A percentile compares a stretch with the other conserved stretches of the same genome.
phyloP scores from a whole-genome alignment of 64 coral and sea anemone species.

The Montipora efflorescens region DNA sequence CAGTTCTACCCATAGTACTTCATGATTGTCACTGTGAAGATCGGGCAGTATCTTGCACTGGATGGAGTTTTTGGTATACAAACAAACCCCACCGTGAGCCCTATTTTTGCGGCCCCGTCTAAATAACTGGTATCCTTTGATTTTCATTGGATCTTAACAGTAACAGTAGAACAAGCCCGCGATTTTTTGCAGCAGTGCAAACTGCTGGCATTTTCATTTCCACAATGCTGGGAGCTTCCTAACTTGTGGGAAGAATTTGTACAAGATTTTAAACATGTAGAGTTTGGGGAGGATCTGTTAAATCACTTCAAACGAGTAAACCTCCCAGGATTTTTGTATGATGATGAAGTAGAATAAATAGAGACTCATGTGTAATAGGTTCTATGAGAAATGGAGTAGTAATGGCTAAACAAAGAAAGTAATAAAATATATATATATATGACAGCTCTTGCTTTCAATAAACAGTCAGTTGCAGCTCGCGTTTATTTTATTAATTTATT shows the following conservation, averaged over 20 bases:
- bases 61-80: too few species aligned
- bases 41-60: too few species aligned
- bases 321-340: too few species aligned
- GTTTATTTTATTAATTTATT: neutral
- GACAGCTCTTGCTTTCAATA: neutral
- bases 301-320: too few species aligned
- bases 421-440: neutral
- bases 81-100: too few species aligned
- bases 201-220: neutral
- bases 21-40: too few species aligned
- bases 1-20: too few species aligned
- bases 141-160: too few species aligned
- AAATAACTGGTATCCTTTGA: too few species aligned
- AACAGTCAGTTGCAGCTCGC: neutral
- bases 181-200: neutral
- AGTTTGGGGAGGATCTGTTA: too few species aligned
- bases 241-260: constrained; percentile 1
- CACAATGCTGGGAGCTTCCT: neutral
- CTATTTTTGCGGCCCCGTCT: too few species aligned
- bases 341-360: neutral
- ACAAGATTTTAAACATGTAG: neutral
- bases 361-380: neutral
- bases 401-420: neutral
- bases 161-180: neutral
- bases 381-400: neutral